These are phyloP conservation scores for Rhynchotus rufescens DNA, from an alignment of 2,797 vertebrate genomes.

Conservation along the genomic window DNA sequence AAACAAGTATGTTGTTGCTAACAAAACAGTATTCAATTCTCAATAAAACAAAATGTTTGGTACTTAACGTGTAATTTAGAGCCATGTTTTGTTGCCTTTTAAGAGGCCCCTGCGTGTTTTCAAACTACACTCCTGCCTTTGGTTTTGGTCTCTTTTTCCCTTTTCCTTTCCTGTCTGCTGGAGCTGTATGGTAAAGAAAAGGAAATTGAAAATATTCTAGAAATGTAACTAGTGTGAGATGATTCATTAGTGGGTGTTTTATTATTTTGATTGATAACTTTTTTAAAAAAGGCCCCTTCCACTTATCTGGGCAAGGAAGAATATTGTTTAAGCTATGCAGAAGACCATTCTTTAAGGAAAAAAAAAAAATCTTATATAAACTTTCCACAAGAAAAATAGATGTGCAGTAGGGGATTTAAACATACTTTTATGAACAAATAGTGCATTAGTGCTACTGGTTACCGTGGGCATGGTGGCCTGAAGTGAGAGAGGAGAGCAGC, in stretches of 20 bases:
- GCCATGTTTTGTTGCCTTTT: not conserved
- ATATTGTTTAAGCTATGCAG: not conserved
- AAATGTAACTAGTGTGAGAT: not conserved
- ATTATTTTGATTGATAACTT: not conserved
- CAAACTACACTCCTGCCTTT: not conserved
- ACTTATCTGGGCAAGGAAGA: not conserved
- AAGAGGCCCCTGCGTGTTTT: rapidly evolving
- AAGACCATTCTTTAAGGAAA: not conserved
- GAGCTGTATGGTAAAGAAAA: not conserved
- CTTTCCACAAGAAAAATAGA: not conserved
- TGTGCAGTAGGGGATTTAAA: not conserved
- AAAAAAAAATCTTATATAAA: not conserved
- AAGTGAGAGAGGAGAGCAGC: not conserved
- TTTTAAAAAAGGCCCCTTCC: not conserved
- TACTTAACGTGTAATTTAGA: not conserved
- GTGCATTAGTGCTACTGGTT: not conserved
- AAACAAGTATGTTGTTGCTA: conserved; percentile 66
- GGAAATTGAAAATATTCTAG: rapidly evolving
- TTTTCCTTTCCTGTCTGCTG: not conserved
- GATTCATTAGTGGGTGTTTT: not conserved
- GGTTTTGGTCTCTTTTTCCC: not conserved
- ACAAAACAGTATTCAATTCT: not conserved
- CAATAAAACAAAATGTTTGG: not conserved
- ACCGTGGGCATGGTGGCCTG: not conserved
- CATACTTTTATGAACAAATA: not conserved